Conservation (phyloP, 2,888 invertebrate genomes). For the Leptinotarsa juncta region DNA sequence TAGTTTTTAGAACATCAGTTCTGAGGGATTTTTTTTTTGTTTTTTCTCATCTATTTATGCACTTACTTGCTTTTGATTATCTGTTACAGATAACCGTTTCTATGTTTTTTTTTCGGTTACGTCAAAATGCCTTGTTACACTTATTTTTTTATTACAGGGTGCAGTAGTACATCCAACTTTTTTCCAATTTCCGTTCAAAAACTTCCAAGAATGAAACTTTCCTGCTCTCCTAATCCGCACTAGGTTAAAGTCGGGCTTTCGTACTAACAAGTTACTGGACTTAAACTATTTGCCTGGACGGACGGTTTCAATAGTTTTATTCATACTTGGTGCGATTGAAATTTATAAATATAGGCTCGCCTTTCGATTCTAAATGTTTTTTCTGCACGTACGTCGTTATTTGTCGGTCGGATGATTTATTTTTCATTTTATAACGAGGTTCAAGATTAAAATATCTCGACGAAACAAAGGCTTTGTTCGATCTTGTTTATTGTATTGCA, state of each 20-base stretch:
- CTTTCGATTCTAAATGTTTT: slow-evolving; percentile 4
- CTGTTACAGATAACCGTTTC: no score
- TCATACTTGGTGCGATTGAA: slow-evolving; percentile 18
- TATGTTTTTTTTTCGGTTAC: no score
- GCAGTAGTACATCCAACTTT: no score
- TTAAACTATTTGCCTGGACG: neutral
- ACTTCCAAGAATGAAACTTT: no score
- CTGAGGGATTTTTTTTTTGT: no score
- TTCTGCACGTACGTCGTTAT: slow-evolving; percentile 17
- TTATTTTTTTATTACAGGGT: no score
- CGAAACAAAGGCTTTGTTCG: slow-evolving; percentile 15
- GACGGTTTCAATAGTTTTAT: slow-evolving; percentile 15
- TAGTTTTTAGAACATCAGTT: no score
- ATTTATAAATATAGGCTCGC: slow-evolving; percentile 16
- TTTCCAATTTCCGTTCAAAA: no score
- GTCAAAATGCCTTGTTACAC: no score
- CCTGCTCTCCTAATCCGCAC: neutral
- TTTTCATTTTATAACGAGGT: slow-evolving; percentile 14
- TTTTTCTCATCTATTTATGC: no score
- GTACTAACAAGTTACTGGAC: neutral
- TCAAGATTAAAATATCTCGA: slow-evolving; percentile 17
- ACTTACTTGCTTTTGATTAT: no score
- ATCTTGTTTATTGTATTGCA: slow-evolving; percentile 18
- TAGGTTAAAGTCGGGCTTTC: neutral
- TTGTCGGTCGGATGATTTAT: slow-evolving; percentile 11